These are phyloP conservation scores for Cricetomys ansorgei DNA, from an alignment of 2,113 vertebrate genomes.

Conservation along the genomic window DNA sequence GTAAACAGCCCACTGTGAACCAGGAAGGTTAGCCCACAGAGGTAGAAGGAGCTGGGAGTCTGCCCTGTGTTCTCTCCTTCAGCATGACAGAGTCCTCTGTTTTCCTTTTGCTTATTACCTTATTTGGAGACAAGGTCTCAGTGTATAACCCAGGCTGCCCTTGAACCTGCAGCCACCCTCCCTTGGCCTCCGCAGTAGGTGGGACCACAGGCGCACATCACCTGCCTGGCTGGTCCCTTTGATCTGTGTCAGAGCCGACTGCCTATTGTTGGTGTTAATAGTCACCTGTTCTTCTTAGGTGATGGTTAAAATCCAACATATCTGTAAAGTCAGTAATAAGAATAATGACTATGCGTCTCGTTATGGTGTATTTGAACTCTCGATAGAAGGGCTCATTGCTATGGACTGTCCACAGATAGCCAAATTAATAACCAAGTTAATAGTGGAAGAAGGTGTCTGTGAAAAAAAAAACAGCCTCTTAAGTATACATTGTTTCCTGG, in stretches of 20 bases:
- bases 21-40: background rate
- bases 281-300: background rate
- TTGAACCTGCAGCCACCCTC: background rate
- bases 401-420: background rate
- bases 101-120: background rate
- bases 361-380: background rate
- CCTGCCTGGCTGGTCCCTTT: background rate
- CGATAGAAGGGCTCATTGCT: background rate
- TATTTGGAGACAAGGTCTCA: background rate
- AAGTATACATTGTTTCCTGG: slow-evolving; percentile 31
- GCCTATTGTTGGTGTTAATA: background rate
- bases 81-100: background rate
- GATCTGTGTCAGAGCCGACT: background rate
- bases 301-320: background rate
- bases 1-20: background rate
- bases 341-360: background rate
- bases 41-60: background rate
- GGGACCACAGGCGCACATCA: background rate
- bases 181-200: background rate
- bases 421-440: slow-evolving; percentile 18
- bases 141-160: background rate
- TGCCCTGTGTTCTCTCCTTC: background rate
- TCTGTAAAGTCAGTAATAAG: slow-evolving; percentile 25
- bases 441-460: background rate
- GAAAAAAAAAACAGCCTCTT: background rate